phyloP scores from a whole-genome alignment of 2,888 invertebrate genomes.

The Taphrorychus bicolor region DNA sequence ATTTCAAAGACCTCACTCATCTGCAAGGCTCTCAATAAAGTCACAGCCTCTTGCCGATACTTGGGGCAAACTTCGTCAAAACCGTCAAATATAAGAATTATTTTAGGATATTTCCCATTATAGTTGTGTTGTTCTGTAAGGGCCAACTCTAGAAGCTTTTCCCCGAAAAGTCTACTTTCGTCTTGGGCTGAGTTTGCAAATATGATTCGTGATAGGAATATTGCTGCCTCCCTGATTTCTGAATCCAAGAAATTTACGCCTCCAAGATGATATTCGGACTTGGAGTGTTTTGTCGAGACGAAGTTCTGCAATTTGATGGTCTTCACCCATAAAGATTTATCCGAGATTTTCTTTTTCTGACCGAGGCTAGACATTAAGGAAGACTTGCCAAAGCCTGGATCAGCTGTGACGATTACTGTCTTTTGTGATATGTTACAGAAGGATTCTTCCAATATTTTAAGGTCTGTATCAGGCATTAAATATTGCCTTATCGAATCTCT shows the following conservation, averaged over 20 bases:
- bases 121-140: not conserved
- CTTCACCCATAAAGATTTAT: not conserved
- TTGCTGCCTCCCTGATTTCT: slow-evolving; percentile 5
- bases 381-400: slow-evolving; percentile 36
- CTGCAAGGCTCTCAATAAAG: slow-evolving; percentile 20
- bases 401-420: slow-evolving; percentile 3
- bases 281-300: not conserved
- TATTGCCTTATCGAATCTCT: not conserved
- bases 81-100: slow-evolving; percentile 34
- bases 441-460: not conserved
- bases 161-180: not conserved
- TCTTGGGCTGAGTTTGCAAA: slow-evolving; percentile 9
- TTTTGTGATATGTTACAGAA: not conserved
- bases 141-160: not conserved
- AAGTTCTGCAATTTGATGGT: not conserved
- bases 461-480: not conserved
- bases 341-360: not conserved
- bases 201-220: slow-evolving; percentile 19
- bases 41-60: slow-evolving; percentile 25
- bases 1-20: slow-evolving; percentile 16
- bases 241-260: slow-evolving; percentile 6
- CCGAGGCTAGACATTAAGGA: slow-evolving; percentile 8
- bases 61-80: slow-evolving; percentile 37
- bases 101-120: slow-evolving; percentile 6
- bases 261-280: not conserved